Evolutionary conservation across 2,888 invertebrate species (phyloP).

Genomic region (Sisyra terminalis): DNA sequence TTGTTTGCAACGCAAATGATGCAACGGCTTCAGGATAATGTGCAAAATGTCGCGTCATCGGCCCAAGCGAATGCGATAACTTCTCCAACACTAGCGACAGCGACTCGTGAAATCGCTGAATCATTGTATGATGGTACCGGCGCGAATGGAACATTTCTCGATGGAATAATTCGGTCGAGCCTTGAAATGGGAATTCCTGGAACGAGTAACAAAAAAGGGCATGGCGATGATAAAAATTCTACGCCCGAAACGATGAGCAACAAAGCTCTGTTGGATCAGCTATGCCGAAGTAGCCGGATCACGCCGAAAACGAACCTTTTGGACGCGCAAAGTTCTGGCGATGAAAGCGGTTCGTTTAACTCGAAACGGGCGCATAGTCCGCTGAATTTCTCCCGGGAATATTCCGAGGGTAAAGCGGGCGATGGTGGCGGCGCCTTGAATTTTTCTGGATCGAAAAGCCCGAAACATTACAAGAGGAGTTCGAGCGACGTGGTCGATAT

Average conservation of each 20-base stretch:
- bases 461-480: constrained; percentile 5
- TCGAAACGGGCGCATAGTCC: constrained; percentile 22
- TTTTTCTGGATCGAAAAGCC: constrained; percentile 7
- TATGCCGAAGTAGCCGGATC: constrained; percentile 42
- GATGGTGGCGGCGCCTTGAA: constrained; percentile 8
- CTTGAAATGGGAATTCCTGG: constrained; percentile 49
- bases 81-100: constrained; percentile 24
- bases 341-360: constrained; percentile 23
- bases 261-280: constrained; percentile 46
- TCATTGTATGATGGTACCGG: constrained; percentile 44
- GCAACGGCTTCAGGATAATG: constrained; percentile 53
- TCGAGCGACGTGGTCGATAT: constrained; percentile 25
- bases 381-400: constrained; percentile 20
- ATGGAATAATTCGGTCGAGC: constrained; percentile 69
- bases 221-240: constrained; percentile 31
- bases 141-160: constrained; percentile 62
- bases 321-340: constrained; percentile 28
- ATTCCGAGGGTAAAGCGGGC: constrained; percentile 7
- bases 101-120: constrained; percentile 42
- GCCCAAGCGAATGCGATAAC: constrained; percentile 19
- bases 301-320: constrained; percentile 26
- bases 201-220: constrained; percentile 30
- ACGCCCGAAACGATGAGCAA: constrained; percentile 36
- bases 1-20: constrained; percentile 67
- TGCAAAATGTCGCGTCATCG: constrained; percentile 13